Evolutionary conservation across 37 sponge, comb jelly and placozoan genomes (phyloP), one percentile per base, ranked within the genome.

Genomic region (Geodia barretti): DNA sequence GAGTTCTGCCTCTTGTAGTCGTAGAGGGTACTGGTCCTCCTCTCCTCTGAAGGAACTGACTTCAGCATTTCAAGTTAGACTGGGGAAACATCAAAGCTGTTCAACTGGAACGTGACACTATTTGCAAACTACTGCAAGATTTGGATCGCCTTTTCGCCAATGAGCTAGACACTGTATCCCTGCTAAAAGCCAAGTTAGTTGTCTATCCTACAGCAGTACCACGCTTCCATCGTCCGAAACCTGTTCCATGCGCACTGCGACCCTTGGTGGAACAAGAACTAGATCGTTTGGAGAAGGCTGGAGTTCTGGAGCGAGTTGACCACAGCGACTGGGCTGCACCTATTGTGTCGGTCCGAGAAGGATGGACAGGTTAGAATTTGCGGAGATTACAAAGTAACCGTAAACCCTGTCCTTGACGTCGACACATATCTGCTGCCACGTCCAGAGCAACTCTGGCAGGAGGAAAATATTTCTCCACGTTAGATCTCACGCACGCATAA

Each of bases 301-400:
- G 86, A 40, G 30, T 86, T 36, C 29, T 86, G 25, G 68, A 71
- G 21, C 60, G 0, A 9, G 79, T 86, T 26, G 74, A 72, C n/a
- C 65, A 73, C 41, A 69, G 72, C 31, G 81, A 87, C 30, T 87
- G 87, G 87, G 87, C 81, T 41, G 65, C 87, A 42, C 81, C 87
- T 9, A 67, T 87, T 64, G 87, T 87, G 24, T 63, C 77, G 19
- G 87, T 87, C 23, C 54, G 60, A 86, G 60, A 60, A 60, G 29
- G 81, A 86, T 39, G 76, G 76, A 11, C 21, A 58, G 31, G 61
- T 86, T 21, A 40, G 87, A 42, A 31, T 86, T 9, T 86, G 87
- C 74, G 81, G 87, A 23, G 87, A 88, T 70, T 88, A 80, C 76
- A 78, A 78, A 37, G 75, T 73, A 20, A 87, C 87, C 21, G 36